These are phyloP conservation scores for Drosophila gunungcola DNA, from an alignment of 1,140 invertebrate genomes.

Conservation along the genomic window DNA sequence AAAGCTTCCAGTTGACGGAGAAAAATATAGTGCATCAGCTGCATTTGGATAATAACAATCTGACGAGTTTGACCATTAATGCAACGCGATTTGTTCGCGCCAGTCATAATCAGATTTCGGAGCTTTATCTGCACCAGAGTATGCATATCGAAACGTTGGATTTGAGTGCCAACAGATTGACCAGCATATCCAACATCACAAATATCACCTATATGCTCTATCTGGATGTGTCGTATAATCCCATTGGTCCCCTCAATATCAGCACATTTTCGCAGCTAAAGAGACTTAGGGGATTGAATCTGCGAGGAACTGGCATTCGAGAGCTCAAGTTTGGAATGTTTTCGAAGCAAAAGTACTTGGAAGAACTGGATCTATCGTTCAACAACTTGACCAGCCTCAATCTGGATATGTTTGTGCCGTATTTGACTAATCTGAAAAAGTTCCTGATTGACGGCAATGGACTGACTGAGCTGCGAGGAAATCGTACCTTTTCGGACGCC, in stretches of 20 bases:
- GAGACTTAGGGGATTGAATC: slow-evolving; percentile 55
- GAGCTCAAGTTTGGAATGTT: slow-evolving; percentile 79
- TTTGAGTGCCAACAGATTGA: slow-evolving; percentile 60
- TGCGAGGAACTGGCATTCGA: slow-evolving; percentile 60
- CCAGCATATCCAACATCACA: slow-evolving; percentile 69
- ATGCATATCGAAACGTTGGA: slow-evolving; percentile 67
- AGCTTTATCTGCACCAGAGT: slow-evolving; percentile 55
- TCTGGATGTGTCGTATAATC: slow-evolving; percentile 74
- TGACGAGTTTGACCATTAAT: slow-evolving; percentile 73
- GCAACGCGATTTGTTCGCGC: slow-evolving; percentile 70
- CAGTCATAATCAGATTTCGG: slow-evolving; percentile 70
- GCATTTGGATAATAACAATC: slow-evolving; percentile 69
- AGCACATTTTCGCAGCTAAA: slow-evolving; percentile 76
- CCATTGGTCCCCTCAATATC: slow-evolving; percentile 69
- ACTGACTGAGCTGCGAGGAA: slow-evolving; percentile 71
- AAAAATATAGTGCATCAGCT: slow-evolving; percentile 74
- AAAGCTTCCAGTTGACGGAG: slow-evolving; percentile 60
- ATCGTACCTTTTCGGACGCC: slow-evolving; percentile 55
- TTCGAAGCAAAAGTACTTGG: slow-evolving; percentile 71
- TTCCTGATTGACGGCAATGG: slow-evolving; percentile 77
- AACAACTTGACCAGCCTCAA: slow-evolving; percentile 79
- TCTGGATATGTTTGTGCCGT: slow-evolving; percentile 80
- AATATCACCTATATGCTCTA: slow-evolving; percentile 59
- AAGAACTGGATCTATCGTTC: slow-evolving; percentile 76
- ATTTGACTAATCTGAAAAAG: slow-evolving; percentile 67